Percentiles rank a stretch among this genome's conserved stretches.
These are phyloP conservation scores for Apogon talboti DNA, from an alignment of 2,797 vertebrate species.

Conservation along the genomic window DNA sequence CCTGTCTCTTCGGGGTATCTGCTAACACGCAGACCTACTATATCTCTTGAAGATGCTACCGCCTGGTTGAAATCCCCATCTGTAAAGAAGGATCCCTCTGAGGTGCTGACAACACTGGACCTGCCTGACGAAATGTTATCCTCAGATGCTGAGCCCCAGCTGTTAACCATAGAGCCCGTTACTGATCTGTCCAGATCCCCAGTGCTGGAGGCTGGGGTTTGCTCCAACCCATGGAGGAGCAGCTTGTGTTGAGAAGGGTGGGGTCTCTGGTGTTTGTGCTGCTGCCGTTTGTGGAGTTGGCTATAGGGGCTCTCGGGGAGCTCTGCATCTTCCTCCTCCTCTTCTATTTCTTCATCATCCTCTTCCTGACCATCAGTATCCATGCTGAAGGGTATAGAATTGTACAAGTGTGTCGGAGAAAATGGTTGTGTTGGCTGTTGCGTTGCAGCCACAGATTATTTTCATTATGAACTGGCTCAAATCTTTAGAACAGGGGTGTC, in stretches of 20 bases:
- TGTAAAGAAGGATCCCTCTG: constrained; percentile 94
- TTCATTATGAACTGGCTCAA: too few relatives aligned
- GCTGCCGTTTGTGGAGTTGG: constrained; percentile 60
- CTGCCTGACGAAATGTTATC: constrained; percentile 92
- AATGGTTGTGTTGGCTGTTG: constrained; percentile 84
- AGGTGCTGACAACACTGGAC: constrained; percentile 92
- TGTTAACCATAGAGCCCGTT: constrained; percentile 96
- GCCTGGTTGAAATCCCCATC: constrained; percentile 95
- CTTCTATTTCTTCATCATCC: constrained; percentile 71
- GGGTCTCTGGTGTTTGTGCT: constrained; percentile 75
- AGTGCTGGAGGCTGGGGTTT: constrained; percentile 93
- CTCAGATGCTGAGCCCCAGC: constrained; percentile 96
- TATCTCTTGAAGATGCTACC: constrained; percentile 87
- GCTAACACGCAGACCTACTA: constrained; percentile 86
- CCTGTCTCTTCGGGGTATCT: constrained; percentile 76
- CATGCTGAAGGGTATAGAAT: constrained; percentile 89
- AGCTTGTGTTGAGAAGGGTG: constrained; percentile 79
- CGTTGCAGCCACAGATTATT: not conserved
- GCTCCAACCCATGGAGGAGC: constrained; percentile 89
- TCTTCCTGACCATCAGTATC: constrained; percentile 89
- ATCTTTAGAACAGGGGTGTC: too few relatives aligned
- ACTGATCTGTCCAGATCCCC: constrained; percentile 93
- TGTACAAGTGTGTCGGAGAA: constrained; percentile 90
- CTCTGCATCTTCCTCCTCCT: constrained; percentile 71
- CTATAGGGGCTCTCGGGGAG: constrained; percentile 82